A percentile compares a stretch with the other conserved stretches of the same genome.
phyloP scores from a whole-genome alignment of 2,888 invertebrate genomes.

The Myathropa florea region DNA sequence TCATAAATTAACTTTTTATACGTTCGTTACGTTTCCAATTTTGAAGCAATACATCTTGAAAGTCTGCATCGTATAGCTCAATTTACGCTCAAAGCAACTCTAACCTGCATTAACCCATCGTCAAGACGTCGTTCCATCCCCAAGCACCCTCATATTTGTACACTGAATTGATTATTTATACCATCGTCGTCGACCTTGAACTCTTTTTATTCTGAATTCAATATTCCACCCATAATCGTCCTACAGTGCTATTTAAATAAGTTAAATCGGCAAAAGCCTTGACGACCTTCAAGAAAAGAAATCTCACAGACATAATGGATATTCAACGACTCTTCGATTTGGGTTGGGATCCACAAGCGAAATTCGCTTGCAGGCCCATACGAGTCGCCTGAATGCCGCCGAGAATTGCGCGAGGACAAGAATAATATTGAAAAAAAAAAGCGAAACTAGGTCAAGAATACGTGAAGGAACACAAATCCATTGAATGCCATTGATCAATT shows the following conservation, averaged over 20 bases:
- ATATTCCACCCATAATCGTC: neutral
- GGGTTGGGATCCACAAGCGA: constrained; percentile 21
- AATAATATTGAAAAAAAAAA: neutral
- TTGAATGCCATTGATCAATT: constrained; percentile 7
- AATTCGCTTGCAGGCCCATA: constrained; percentile 20
- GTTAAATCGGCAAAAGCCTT: neutral
- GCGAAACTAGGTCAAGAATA: constrained; percentile 1
- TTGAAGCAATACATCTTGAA: neutral
- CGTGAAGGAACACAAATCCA: neutral
- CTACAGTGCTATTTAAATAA: neutral
- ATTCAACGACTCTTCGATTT: constrained; percentile 51
- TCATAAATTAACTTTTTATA: neutral
- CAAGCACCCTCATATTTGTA: neutral
- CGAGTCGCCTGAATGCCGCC: neutral
- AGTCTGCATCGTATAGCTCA: no score
- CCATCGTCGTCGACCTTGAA: neutral
- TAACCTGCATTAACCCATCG: neutral
- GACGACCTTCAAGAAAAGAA: constrained; percentile 26
- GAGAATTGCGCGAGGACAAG: neutral
- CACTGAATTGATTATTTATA: neutral
- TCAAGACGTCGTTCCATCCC: neutral
- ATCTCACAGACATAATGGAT: constrained; percentile 39
- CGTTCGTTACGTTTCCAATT: neutral
- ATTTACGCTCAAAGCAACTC: neutral
- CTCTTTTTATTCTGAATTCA: neutral